Conservation (phyloP, 2,797 vertebrate genomes). For the Scyliorhinus canicula region DNA sequence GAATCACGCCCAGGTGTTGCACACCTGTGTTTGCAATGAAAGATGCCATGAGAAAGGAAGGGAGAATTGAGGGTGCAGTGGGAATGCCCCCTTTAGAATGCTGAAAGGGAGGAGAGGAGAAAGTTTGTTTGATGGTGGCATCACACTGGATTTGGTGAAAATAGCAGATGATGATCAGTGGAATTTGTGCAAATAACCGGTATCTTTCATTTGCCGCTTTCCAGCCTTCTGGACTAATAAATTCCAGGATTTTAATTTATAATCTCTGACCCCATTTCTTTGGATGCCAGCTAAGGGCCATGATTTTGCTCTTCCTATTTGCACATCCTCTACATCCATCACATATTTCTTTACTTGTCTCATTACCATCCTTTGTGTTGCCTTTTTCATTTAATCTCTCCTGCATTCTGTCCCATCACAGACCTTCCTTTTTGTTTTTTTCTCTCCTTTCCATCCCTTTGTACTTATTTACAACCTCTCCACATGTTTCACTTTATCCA, state of each 20-base stretch:
- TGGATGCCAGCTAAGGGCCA: not conserved
- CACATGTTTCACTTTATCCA: not conserved
- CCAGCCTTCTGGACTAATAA: not conserved
- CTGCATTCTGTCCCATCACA: not conserved
- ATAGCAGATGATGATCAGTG: not conserved
- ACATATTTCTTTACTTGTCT: not conserved
- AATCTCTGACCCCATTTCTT: not conserved
- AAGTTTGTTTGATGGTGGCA: not conserved
- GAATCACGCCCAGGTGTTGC: not conserved
- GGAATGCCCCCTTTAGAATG: not conserved
- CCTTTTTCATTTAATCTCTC: no score
- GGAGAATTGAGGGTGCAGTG: not conserved
- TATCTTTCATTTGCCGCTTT: not conserved
- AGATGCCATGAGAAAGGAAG: not conserved
- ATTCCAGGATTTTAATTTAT: not conserved
- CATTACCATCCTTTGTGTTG: not conserved
- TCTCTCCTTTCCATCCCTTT: not conserved
- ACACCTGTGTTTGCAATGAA: not conserved
- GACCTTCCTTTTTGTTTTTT: not conserved
- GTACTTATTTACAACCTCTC: not conserved
- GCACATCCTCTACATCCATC: not conserved
- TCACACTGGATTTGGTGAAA: not conserved
- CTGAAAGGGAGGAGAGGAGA: not conserved
- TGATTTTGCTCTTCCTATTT: not conserved
- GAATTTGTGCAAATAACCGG: not conserved